phyloP scores from a whole-genome alignment of 2,888 invertebrate genomes.

The Proisotoma minuta region DNA sequence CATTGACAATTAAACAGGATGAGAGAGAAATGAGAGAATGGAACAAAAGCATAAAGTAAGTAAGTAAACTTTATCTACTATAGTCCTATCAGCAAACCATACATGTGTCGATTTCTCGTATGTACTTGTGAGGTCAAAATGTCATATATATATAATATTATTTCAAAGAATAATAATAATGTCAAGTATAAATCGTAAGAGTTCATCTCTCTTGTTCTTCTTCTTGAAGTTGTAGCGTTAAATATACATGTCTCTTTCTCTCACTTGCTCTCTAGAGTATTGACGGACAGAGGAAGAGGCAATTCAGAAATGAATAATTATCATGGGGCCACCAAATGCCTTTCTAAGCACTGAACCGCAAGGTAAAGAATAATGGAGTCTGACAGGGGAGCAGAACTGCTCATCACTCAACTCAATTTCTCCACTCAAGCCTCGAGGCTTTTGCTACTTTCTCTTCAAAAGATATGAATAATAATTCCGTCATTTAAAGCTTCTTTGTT shows the following conservation, averaged over 20 bases:
- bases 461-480: slow-evolving; percentile 4
- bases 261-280: slow-evolving; percentile 2
- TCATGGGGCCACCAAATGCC: not conserved
- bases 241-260: slow-evolving; percentile 3
- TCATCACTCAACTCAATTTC: slow-evolving; percentile 11
- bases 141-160: too few species aligned
- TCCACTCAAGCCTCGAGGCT: not conserved
- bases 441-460: not conserved
- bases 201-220: not conserved
- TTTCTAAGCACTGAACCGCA: not conserved
- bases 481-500: not conserved
- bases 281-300: slow-evolving; percentile 3
- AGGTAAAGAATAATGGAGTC: slow-evolving; percentile 7
- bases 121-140: too few species aligned
- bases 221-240: not conserved
- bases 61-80: too few species aligned
- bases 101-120: too few species aligned
- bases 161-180: too few species aligned
- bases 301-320: slow-evolving; percentile 8
- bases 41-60: too few species aligned
- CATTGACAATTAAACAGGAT: too few species aligned
- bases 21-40: too few species aligned
- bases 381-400: slow-evolving; percentile 2
- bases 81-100: too few species aligned
- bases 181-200: too few species aligned